These are phyloP conservation scores for Chunga burmeisteri DNA, from an alignment of 2,113 vertebrate species.

Conservation along the genomic window DNA sequence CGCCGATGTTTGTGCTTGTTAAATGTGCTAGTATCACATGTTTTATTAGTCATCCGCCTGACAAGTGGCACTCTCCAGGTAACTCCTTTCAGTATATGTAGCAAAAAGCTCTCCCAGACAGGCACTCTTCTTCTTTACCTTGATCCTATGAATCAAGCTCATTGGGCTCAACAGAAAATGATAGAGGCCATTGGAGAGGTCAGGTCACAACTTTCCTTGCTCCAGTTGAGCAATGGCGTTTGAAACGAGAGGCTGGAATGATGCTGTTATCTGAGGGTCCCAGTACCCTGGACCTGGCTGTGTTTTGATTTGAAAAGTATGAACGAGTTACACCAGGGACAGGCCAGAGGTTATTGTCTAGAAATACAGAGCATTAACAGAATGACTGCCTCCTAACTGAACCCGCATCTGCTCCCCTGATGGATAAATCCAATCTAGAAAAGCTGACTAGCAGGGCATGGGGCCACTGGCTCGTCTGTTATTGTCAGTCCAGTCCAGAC, in stretches of 20 bases:
- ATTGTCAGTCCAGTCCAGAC: neutral
- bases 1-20: neutral
- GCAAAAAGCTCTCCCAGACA: neutral
- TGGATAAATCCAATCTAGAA: neutral
- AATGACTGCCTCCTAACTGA: neutral
- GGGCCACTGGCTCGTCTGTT: neutral
- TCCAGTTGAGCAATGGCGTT: neutral
- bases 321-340: neutral
- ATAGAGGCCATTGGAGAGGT: neutral
- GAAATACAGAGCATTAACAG: neutral
- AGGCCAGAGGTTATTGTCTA: neutral
- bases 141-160: neutral
- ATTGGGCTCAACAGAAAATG: neutral
- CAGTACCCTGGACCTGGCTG: neutral
- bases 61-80: conserved; percentile 12
- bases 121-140: neutral
- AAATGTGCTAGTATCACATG: neutral
- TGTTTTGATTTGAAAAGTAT: neutral
- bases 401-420: neutral
- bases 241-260: neutral
- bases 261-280: neutral
- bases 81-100: neutral
- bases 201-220: neutral
- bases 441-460: neutral
- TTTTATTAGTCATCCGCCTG: neutral